A percentile compares a stretch with the other conserved stretches of the same genome.
phyloP scores from a whole-genome alignment of 1,140 invertebrate genomes.

The Aphaenogaster floridana region DNA sequence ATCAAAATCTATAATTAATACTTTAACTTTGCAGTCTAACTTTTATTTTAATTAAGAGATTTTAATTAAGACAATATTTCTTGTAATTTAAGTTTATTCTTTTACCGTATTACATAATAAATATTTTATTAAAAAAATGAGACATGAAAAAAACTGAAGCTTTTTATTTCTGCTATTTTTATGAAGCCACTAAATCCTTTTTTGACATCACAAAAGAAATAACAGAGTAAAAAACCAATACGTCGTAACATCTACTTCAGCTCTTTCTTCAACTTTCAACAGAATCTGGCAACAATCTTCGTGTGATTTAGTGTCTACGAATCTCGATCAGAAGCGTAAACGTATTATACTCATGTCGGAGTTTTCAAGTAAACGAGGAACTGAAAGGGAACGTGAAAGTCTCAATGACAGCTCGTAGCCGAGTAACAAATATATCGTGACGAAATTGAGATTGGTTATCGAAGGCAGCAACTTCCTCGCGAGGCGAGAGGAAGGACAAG shows the following conservation, averaged over 20 bases:
- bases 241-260: not conserved
- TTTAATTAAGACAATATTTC: not conserved
- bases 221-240: not conserved
- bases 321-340: not conserved
- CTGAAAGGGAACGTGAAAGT: not conserved
- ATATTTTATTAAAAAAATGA: not conserved
- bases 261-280: not conserved
- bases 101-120: not conserved
- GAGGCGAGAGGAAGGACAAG: not conserved
- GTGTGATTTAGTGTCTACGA: not conserved
- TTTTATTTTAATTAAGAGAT: conserved; percentile 11
- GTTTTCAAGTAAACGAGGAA: not conserved
- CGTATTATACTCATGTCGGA: not conserved
- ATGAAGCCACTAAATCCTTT: not conserved
- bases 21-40: no score
- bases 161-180: not conserved
- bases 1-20: not conserved
- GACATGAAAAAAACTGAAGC: not conserved
- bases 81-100: not conserved
- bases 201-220: not conserved
- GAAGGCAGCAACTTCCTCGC: conserved; percentile 57
- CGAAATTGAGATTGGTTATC: conserved; percentile 79
- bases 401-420: conserved; percentile 50
- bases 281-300: not conserved
- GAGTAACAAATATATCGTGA: conserved; percentile 70